Evolutionary conservation across 64 coral and sea anemone genomes (phyloP).

Genomic region (Montipora cactus): DNA sequence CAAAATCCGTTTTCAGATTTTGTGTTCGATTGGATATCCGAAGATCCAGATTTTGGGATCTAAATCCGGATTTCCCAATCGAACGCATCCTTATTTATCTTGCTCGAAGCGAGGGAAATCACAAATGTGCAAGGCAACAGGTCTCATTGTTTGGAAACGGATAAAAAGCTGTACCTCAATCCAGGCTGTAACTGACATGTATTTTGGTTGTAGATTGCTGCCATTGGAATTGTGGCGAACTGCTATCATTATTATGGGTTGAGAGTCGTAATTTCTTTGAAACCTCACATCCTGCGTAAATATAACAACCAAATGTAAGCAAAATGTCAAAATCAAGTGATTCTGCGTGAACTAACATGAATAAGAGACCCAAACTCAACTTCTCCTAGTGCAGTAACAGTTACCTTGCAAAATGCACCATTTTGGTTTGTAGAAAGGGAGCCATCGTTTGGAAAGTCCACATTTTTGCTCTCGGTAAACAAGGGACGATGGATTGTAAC

Average conservation of each 20-base stretch:
- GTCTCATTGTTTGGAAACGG: too few relatives aligned
- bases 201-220: background rate
- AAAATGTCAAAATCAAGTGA: background rate
- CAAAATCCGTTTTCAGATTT: too few relatives aligned
- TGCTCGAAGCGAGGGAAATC: too few relatives aligned
- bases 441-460: slow-evolving; percentile 45
- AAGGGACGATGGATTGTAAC: slow-evolving; percentile 51
- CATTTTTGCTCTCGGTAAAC: slow-evolving; percentile 32
- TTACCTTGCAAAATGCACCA: slow-evolving; percentile 74
- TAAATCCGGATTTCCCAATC: too few relatives aligned
- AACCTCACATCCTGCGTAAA: slow-evolving; percentile 7
- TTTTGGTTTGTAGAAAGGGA: slow-evolving; percentile 37
- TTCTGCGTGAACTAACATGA: too few relatives aligned
- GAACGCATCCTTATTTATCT: too few relatives aligned
- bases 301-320: background rate
- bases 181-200: slow-evolving; percentile 32
- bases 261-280: background rate
- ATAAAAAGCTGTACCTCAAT: background rate
- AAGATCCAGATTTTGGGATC: too few relatives aligned
- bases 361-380: too few relatives aligned
- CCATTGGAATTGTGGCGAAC: background rate
- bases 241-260: slow-evolving; percentile 15
- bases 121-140: too few relatives aligned
- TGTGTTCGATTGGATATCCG: too few relatives aligned
- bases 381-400: too few relatives aligned